Evolutionary conservation across 2,797 vertebrate genomes (phyloP).

Genomic region (Sebastes iracundus): DNA sequence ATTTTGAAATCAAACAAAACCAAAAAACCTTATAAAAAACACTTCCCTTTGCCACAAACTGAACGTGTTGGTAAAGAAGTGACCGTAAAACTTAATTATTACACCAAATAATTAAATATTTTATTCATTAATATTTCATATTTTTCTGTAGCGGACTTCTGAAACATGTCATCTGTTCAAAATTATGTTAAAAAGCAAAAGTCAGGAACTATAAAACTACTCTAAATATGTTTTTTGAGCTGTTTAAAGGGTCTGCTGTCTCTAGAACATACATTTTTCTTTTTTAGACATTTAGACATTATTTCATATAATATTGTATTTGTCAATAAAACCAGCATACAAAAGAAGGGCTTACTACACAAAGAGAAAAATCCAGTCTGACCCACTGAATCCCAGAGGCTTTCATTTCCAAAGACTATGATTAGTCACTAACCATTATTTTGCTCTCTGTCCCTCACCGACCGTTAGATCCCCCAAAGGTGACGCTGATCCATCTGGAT

Average conservation of each 20-base stretch:
- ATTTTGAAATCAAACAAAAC: background rate
- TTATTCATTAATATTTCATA: background rate
- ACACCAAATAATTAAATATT: background rate
- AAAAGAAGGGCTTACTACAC: slow-evolving; percentile 21
- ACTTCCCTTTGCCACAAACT: background rate
- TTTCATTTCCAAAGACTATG: slow-evolving; percentile 58
- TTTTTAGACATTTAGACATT: background rate
- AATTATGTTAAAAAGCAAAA: background rate
- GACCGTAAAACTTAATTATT: background rate
- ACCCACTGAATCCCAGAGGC: slow-evolving; percentile 35
- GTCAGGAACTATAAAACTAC: background rate
- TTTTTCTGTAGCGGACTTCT: background rate
- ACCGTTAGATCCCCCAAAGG: slow-evolving; percentile 90
- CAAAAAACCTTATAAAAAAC: background rate
- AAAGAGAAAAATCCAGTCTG: slow-evolving; percentile 50
- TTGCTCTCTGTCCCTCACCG: slow-evolving; percentile 52
- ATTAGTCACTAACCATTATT: slow-evolving; percentile 70
- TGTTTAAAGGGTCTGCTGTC: background rate
- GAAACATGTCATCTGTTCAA: background rate
- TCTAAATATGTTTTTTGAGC: background rate
- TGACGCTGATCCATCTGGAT: slow-evolving; percentile 89
- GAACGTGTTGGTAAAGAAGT: background rate
- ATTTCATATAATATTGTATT: background rate
- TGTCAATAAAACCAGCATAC: background rate
- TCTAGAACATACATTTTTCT: background rate